A percentile compares a stretch with the other conserved stretches of the same genome.
These are phyloP conservation scores for Leptura quadrifasciata DNA, from an alignment of 2,888 invertebrate species.

Conservation along the genomic window DNA sequence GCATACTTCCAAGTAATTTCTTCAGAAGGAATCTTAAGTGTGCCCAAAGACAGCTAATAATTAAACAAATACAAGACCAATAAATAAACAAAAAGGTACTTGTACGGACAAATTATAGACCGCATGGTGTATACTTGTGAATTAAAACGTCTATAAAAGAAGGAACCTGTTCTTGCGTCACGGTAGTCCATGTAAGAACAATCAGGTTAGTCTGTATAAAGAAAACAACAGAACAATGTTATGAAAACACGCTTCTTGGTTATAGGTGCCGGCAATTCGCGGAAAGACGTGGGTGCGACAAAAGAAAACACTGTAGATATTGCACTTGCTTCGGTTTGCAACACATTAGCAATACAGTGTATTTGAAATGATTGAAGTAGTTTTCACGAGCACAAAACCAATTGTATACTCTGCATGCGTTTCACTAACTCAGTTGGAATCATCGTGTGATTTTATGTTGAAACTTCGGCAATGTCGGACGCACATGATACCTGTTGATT, in stretches of 20 bases:
- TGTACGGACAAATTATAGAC: slow-evolving; percentile 30
- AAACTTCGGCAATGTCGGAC: no score
- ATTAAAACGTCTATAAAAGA: slow-evolving; percentile 52
- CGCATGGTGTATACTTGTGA: slow-evolving; percentile 45
- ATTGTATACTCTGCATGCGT: no score
- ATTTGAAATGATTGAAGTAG: no score
- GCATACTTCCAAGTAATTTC: slow-evolving; percentile 23
- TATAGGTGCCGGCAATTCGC: background rate
- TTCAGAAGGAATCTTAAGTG: slow-evolving; percentile 23
- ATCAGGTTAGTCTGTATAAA: slow-evolving; percentile 60
- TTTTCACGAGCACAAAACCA: no score
- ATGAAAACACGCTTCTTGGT: slow-evolving; percentile 25
- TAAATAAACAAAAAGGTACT: slow-evolving; percentile 25
- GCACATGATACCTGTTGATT: no score
- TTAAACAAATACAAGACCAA: slow-evolving; percentile 18
- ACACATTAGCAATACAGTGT: background rate
- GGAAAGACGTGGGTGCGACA: slow-evolving; percentile 8
- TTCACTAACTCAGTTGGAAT: no score
- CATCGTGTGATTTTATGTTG: no score
- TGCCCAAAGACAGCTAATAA: slow-evolving; percentile 22
- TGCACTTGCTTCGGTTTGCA: background rate
- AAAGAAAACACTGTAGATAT: background rate
- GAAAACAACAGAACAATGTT: slow-evolving; percentile 51
- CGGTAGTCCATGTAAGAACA: slow-evolving; percentile 56
- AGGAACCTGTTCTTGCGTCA: slow-evolving; percentile 52